Base-by-base conservation (phyloP, 2,113 vertebrate genomes). In the Cebidichthys violaceus region DNA sequence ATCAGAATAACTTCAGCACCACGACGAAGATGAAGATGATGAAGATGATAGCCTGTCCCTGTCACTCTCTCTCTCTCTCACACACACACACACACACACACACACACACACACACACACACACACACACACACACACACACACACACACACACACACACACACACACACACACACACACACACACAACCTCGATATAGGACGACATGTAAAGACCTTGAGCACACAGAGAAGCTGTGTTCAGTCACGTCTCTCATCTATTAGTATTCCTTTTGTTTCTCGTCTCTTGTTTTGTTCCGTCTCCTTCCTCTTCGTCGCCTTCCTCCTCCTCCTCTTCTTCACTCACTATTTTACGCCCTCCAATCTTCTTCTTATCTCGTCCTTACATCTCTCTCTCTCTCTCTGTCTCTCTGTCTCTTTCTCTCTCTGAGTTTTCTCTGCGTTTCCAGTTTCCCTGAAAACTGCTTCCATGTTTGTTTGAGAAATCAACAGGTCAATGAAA, bases 221-320 rank as follows among this genome's bases (percentile, higher is more conserved):
- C 45, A 45, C 1, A 22, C 24, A 6, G 52, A 76, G 31, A 20
- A 33, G 33, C 41, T 37, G 10, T n/a, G 22, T 52, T 73, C 41
- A 52, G 31, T 72, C 41, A 43, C n/a, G n/a, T 65, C 37, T 41
- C 37, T 66, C 84, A 24, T 82, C 59, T 59, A 59, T 86, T 70
- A 86, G 57, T 70, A 70, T 86, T 82, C 84, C 64, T 82, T 86
- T 86, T 60, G 27, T 81, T 72, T 71, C 84, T 75, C 57, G 74
- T 70, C 64, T 73, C 68, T 47, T 47, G 39, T 70, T 77, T 52
- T 27, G 59, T 67, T 76, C 66, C 39, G 31, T 31, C 54, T 55
- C 81, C 9, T 4, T 59, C 74, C 61, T 64, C 66, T n/a, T 43
- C 65, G 14, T 39, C 33, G 41, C 9, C 62, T 11, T 68, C 20